Percentiles rank a stretch among this genome's conserved stretches.
Evolutionary conservation across 1,140 invertebrate species (phyloP).

Genomic region (Monochamus saltuarius): DNA sequence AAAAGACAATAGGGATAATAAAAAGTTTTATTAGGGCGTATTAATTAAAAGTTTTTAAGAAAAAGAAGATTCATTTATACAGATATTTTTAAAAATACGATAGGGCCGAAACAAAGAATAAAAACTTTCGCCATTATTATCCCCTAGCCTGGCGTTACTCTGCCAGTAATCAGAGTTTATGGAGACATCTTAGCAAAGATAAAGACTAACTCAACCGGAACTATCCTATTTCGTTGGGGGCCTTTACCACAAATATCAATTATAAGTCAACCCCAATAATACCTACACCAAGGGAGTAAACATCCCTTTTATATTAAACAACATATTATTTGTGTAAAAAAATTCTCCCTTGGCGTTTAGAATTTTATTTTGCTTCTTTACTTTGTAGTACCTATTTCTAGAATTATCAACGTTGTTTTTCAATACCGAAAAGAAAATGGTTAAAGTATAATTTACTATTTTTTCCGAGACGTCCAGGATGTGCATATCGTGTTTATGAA

Average conservation of each 20-base stretch:
- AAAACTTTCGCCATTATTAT: conserved; percentile 25
- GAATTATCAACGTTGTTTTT: no score
- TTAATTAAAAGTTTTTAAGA: no score
- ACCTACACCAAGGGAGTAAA: conserved; percentile 9
- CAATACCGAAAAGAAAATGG: no score
- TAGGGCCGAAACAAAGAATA: conserved; percentile 20
- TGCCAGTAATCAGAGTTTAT: conserved; percentile 48
- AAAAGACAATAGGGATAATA: no score
- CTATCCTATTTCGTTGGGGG: conserved; percentile 43
- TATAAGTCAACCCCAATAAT: conserved; percentile 29
- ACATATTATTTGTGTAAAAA: no score
- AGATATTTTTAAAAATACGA: conserved; percentile 16
- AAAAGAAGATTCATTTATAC: neutral
- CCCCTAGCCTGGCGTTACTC: conserved; percentile 25
- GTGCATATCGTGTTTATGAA: no score
- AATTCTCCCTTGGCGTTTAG: no score
- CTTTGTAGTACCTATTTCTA: no score
- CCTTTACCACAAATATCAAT: conserved; percentile 47
- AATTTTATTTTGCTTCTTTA: no score
- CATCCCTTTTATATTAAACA: conserved; percentile 20
- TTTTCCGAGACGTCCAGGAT: no score
- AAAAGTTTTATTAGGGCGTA: no score
- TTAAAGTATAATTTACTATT: no score
- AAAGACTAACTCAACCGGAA: conserved; percentile 30
- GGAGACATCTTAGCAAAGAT: conserved; percentile 48